Base-by-base conservation (phyloP, 2,113 vertebrate genomes). In the Vimba vimba region DNA sequence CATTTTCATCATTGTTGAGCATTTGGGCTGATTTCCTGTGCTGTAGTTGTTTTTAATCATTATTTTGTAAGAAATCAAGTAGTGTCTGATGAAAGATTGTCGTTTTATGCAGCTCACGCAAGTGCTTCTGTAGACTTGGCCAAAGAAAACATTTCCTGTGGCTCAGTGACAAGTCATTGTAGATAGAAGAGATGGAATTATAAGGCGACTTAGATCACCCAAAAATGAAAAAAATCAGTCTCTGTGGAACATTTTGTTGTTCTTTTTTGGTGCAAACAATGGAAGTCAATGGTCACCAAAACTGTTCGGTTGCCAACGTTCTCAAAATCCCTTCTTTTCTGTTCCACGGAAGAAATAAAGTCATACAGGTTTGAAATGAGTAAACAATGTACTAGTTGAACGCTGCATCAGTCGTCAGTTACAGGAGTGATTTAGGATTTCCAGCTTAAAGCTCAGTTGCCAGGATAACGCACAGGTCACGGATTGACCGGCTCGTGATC, bases 131-230 rank as follows among this genome's bases (percentile, higher is more conserved):
- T 52, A 84, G 82, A 80, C 43, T 69, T 86, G 81, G 83, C 88
- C 88, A 89, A 86, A 89, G 83, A 85, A 71, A 83, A 71, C 66
- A 25, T 57, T 80, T 87, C 83, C 83, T 74, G 52, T 83, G 50
- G 78, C 43, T 71, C 66, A 59, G 47, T n/a, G 77, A 69, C 21
- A 15, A 43, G 76, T 45, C 47, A 79, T 50, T 85, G 69, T 43
- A 8, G 66, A 69, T 57, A 15, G 80, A 82, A 47, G 33, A n/a
- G 36, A 45, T 47, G 25, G 27, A 47, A 15, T 75, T 75, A 47
- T 57, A 36, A 59, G 52, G 30, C 1, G 30, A 59, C 30, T 78
- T 36, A 15, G 23, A 43, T 45, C 39, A 45, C 69, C 39, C 36
- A n/a, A 30, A 30, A 17, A 66, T 13, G 25, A 15, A 27, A 15